Evolutionary conservation across 2,888 invertebrate species (phyloP).

Genomic region (Leistus spinibarbis): DNA sequence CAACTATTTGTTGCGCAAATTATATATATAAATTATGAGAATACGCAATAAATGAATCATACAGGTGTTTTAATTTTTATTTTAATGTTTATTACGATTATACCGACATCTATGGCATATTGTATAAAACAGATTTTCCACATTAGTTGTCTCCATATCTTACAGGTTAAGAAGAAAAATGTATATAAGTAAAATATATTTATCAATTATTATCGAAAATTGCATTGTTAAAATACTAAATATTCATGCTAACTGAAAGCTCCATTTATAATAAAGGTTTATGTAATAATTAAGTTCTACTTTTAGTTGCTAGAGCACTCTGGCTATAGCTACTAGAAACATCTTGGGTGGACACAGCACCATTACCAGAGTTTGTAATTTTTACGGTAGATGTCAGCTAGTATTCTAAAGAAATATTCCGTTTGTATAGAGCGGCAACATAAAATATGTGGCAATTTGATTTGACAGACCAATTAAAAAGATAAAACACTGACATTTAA

Average conservation of each 20-base stretch:
- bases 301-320: not conserved
- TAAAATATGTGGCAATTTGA: not conserved
- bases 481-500: slow-evolving; percentile 16
- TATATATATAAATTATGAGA: not conserved
- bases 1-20: slow-evolving; percentile 10
- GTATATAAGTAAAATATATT: not conserved
- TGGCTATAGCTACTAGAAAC: no score
- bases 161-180: no score
- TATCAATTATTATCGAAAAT: not conserved
- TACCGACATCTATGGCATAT: not conserved
- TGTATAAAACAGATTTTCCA: not conserved
- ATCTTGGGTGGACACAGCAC: no score
- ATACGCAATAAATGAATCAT: not conserved
- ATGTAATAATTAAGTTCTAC: not conserved
- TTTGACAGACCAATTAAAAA: slow-evolving; percentile 10
- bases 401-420: not conserved
- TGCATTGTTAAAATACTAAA: no score
- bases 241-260: no score
- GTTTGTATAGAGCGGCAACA: slow-evolving; percentile 8
- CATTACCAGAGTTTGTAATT: no score
- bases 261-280: not conserved
- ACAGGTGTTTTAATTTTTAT: not conserved
- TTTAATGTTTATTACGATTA: not conserved
- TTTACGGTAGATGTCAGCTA: no score
- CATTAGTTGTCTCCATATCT: no score